A percentile compares a stretch with the other conserved stretches of the same genome.
These are phyloP conservation scores for Stegodyphus mimosarum DNA, from an alignment of 1,140 invertebrate genomes.

Conservation along the genomic window DNA sequence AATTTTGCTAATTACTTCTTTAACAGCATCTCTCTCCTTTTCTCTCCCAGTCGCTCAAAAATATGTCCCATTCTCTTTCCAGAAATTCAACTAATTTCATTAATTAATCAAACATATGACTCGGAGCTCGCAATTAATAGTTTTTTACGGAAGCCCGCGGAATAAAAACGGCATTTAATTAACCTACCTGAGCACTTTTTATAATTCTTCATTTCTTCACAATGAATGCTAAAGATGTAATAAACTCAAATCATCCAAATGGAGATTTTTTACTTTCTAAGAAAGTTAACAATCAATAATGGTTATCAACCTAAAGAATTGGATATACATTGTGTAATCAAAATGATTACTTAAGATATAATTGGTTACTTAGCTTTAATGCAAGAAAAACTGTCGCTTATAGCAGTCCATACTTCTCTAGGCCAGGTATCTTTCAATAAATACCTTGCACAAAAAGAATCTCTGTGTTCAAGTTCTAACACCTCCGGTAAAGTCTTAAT, in stretches of 20 bases:
- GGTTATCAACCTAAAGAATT: no score
- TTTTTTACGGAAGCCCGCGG: conserved; percentile 9
- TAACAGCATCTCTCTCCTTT: conserved; percentile 10
- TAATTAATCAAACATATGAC: conserved; percentile 46
- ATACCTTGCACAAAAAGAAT: background rate
- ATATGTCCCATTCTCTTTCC: conserved; percentile 19
- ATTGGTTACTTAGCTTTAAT: no score
- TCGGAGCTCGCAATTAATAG: conserved; percentile 31
- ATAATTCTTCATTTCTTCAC: background rate
- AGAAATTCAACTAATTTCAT: conserved; percentile 38
- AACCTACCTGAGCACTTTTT: conserved; percentile 36
- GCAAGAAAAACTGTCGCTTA: no score
- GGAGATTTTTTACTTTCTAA: background rate
- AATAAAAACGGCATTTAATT: conserved; percentile 45
- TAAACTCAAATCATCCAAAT: conserved; percentile 16
- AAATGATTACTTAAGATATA: no score
- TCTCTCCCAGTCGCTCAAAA: background rate
- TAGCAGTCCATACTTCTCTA: no score
- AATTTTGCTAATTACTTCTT: conserved; percentile 45
- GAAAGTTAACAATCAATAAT: no score
- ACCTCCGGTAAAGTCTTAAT: background rate
- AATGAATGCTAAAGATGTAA: conserved; percentile 10
- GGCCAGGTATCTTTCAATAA: no score
- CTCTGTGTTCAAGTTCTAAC: background rate
- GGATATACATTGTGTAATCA: no score